Evolutionary conservation across 2,113 vertebrate species (phyloP), one percentile per base, ranked within the genome.

Genomic region (Tringa solitaria): DNA sequence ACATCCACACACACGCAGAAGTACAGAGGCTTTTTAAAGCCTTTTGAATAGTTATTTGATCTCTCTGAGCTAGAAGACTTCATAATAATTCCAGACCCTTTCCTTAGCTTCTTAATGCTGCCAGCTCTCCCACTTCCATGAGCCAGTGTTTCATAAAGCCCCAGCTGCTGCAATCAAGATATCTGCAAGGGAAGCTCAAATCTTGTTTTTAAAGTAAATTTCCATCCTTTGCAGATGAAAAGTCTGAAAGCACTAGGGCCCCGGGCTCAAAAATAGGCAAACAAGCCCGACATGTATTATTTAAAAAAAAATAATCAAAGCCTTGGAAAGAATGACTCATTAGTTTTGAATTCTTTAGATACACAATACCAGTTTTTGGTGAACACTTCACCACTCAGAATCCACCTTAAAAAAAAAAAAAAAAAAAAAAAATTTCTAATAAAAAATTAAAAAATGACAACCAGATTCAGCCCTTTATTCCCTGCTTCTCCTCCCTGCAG

Each of bases 131-230:
- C 75, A 57, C 87, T 95, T 94, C 72, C 75, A 84, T 56, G 48
- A 96, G 76, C 51, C 80, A 81, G 23, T 77, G 68, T 89, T 95
- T 94, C 85, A 90, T 88, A 93, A 94, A 90, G n/a, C 33, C 63
- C 64, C 93, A 96, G 95, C 95, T 94, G 83, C 72, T 92, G 76
- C 68, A 93, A 89, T 92, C 95, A 92, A 92, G 73, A 75, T 94
- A 94, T 92, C 76, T 96, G 79, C 95, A 96, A 89, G 48, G 8
- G 41, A 95, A 97, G 75, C 72, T 92, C 85, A 93, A 93, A 84
- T 93, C 79, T 90, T 77, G 35, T 77, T 96, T 96, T 77, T 86
- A 86, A 90, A 97, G 86, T 80, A 87, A 75, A 84, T 90, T 97
- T 95, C 60, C 69, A 96, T 79, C 27, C 24, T 94, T 81, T 88